Conservation (phyloP, 2,797 vertebrate genomes). For the Somateria mollissima region DNA sequence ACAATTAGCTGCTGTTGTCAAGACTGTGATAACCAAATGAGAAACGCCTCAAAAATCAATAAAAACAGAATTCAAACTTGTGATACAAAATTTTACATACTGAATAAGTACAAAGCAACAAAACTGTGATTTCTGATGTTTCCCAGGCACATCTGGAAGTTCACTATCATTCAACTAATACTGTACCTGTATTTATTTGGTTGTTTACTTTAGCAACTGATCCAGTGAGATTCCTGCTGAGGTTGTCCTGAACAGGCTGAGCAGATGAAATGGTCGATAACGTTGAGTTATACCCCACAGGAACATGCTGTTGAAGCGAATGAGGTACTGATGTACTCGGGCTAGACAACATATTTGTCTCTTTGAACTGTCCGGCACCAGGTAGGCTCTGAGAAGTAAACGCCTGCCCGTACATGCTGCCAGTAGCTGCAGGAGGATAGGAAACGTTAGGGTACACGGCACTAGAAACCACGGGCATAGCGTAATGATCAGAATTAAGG, state of each 20-base stretch:
- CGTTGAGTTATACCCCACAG: conserved; percentile 72
- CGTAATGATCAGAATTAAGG: conserved; percentile 78
- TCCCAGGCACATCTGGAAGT: background rate
- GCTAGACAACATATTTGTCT: conserved; percentile 67
- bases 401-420: conserved; percentile 81
- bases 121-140: background rate
- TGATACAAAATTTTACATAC: background rate
- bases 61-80: background rate
- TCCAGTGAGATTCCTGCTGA: conserved; percentile 67
- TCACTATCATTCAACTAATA: background rate
- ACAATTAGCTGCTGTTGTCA: background rate
- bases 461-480: conserved; percentile 71
- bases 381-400: conserved; percentile 81
- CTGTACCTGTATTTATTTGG: conserved; percentile 83
- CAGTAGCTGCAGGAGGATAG: conserved; percentile 82
- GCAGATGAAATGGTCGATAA: conserved; percentile 66
- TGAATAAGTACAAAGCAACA: background rate
- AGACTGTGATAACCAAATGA: background rate
- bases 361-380: conserved; percentile 62
- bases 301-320: conserved; percentile 80
- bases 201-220: conserved; percentile 77
- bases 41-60: background rate
- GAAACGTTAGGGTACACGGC: conserved; percentile 83
- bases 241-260: conserved; percentile 73
- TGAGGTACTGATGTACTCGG: conserved; percentile 75